These are phyloP conservation scores for Tylochromis polylepis DNA, from an alignment of 2,113 vertebrate genomes.

Conservation along the genomic window DNA sequence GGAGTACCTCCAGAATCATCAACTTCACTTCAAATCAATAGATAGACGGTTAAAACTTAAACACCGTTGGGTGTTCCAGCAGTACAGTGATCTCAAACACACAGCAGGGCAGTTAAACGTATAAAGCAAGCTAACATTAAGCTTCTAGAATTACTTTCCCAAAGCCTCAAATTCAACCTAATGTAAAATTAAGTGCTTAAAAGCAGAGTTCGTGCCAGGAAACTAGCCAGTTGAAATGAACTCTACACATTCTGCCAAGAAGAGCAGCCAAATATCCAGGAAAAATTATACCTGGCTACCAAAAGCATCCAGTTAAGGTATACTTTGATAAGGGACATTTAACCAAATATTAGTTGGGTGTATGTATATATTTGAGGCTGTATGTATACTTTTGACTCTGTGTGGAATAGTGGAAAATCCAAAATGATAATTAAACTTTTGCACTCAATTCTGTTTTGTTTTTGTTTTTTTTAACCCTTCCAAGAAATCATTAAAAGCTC, in stretches of 20 bases:
- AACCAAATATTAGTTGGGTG: neutral
- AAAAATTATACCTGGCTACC: neutral
- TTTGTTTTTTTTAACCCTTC: neutral
- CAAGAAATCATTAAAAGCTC: neutral
- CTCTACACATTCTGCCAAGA: neutral
- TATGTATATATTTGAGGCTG: neutral
- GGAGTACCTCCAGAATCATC: neutral
- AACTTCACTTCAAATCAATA: neutral
- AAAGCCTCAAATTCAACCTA: neutral
- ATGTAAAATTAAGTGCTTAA: neutral
- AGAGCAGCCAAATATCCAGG: neutral
- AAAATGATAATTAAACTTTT: neutral
- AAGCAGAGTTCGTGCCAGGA: neutral
- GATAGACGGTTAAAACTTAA: neutral
- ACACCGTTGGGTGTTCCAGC: accelerated
- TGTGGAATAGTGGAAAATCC: neutral
- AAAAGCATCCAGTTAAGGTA: neutral
- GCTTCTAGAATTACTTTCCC: neutral
- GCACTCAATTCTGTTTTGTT: neutral
- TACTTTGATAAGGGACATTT: neutral
- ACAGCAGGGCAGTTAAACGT: neutral
- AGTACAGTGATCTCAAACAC: neutral
- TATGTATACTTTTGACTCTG: neutral
- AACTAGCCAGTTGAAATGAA: neutral
- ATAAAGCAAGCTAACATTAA: neutral